phyloP scores from a whole-genome alignment of 1,140 invertebrate genomes.

The Theocolax elegans region DNA sequence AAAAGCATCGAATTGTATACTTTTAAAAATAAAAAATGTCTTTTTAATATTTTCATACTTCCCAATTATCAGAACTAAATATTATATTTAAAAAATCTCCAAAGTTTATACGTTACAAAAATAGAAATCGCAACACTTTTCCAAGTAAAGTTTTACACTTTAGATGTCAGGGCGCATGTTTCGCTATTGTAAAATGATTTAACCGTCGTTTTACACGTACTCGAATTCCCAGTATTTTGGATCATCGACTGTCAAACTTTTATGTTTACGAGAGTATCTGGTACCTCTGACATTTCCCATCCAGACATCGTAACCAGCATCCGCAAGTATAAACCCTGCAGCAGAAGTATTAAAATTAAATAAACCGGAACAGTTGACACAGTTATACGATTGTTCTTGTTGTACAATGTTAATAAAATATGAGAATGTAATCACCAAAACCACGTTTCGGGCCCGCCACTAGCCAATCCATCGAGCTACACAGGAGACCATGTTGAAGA shows the following conservation, averaged over 20 bases:
- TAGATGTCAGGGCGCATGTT: too few relatives aligned
- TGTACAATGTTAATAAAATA: too few relatives aligned
- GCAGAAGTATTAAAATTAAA: too few relatives aligned
- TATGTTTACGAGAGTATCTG: constrained; percentile 70
- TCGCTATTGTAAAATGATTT: too few relatives aligned
- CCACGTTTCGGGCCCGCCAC: constrained; percentile 72
- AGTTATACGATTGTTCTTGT: not conserved
- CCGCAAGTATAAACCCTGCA: constrained; percentile 75
- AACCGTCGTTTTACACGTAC: too few relatives aligned
- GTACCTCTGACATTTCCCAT: constrained; percentile 78
- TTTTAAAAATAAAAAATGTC: not conserved
- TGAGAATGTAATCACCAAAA: constrained; percentile 65
- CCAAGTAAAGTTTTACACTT: too few relatives aligned
- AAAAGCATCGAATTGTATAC: not conserved
- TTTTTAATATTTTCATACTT: too few relatives aligned
- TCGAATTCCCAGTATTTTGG: constrained; percentile 79
- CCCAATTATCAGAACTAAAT: too few relatives aligned
- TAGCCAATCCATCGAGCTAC: constrained; percentile 78
- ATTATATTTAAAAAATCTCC: too few relatives aligned
- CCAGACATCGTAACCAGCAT: constrained; percentile 84
- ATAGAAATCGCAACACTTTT: too few relatives aligned
- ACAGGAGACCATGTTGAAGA: constrained; percentile 80
- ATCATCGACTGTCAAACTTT: constrained; percentile 53
- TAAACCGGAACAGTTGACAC: not conserved
- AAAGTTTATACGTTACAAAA: too few relatives aligned